Percentiles rank a stretch among this genome's conserved stretches.
phyloP scores from a whole-genome alignment of 2,113 vertebrate genomes.

The Agelaius phoeniceus region DNA sequence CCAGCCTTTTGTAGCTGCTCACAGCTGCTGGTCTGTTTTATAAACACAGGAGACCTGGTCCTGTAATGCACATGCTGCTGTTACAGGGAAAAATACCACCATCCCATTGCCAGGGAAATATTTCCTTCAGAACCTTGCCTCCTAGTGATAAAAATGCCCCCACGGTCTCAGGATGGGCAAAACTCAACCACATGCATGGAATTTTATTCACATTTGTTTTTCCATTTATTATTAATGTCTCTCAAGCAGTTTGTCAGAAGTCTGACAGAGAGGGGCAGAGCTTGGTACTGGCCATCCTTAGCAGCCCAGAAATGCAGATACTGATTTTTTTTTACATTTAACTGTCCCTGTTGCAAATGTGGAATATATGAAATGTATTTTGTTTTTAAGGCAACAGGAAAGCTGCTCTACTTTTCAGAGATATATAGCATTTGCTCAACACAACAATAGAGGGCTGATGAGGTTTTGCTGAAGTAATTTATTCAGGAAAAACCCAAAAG shows the following conservation, averaged over 20 bases:
- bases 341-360: background rate
- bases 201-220: background rate
- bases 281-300: background rate
- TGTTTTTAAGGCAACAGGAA: slow-evolving; percentile 17
- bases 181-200: background rate
- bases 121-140: background rate
- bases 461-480: background rate
- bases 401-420: background rate
- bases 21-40: background rate
- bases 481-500: background rate
- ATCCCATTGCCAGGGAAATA: background rate
- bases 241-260: background rate
- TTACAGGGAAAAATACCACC: background rate
- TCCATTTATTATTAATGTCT: background rate
- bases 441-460: background rate
- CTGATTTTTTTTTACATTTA: background rate
- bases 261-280: background rate
- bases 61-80: background rate
- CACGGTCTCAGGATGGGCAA: background rate
- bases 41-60: background rate
- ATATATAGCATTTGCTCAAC: background rate
- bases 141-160: too few species aligned
- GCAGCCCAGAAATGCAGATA: background rate
- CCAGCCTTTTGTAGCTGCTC: background rate
- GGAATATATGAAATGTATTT: background rate